These are phyloP conservation scores for Hetaerina titia DNA, from an alignment of 2,888 invertebrate genomes.

Conservation along the genomic window DNA sequence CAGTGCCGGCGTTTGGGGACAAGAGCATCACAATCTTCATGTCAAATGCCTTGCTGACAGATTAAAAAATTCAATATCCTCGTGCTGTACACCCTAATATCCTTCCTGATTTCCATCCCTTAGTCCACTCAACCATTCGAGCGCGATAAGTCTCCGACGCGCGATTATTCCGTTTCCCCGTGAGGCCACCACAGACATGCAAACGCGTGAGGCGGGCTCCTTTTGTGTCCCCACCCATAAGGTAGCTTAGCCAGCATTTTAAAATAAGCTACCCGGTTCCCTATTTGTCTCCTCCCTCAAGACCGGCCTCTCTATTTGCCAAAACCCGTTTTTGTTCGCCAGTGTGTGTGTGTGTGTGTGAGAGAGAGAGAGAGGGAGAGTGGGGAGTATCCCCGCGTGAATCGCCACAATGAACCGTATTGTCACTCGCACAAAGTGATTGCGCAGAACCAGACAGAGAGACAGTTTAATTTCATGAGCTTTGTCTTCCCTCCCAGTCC, in stretches of 20 bases:
- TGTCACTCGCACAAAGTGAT: constrained; percentile 64
- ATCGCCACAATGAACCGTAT: constrained; percentile 61
- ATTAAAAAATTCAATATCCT: not conserved
- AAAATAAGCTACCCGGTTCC: not conserved
- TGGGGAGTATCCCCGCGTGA: constrained; percentile 19
- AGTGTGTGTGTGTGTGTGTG: not conserved
- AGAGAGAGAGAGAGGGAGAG: not conserved
- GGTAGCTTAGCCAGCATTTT: constrained; percentile 40
- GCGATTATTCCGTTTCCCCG: constrained; percentile 33
- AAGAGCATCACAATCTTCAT: not conserved
- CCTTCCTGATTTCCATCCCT: not conserved
- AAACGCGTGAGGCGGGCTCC: not conserved
- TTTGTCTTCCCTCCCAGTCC: constrained; percentile 56
- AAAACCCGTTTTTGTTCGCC: constrained; percentile 56
- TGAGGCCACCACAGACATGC: not conserved
- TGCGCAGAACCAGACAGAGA: constrained; percentile 63
- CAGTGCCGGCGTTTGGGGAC: too few species aligned
- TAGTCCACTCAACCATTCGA: constrained; percentile 12
- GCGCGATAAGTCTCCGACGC: constrained; percentile 24
- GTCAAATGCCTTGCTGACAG: not conserved
- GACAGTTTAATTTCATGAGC: constrained; percentile 67
- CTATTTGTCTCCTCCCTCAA: constrained; percentile 1
- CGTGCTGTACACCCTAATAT: not conserved
- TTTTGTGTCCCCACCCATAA: constrained; percentile 5
- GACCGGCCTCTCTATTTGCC: constrained; percentile 46